Evolutionary conservation across 2,797 vertebrate species (phyloP), one percentile per base, ranked within the genome.

Genomic region (Rhabdomys pumilio): DNA sequence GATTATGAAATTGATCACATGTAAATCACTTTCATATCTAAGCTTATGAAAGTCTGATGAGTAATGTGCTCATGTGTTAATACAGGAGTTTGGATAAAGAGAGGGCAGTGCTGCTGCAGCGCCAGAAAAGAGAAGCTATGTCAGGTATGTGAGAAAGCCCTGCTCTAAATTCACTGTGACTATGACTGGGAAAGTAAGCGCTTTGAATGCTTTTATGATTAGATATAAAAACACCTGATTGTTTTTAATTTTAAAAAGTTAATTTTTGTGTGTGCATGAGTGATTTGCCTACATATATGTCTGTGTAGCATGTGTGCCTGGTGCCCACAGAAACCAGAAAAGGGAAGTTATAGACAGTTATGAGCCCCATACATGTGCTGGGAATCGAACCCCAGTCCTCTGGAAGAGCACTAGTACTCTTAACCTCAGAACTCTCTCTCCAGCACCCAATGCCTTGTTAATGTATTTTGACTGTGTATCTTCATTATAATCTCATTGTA

Each of bases 121-220:
- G 99, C 98, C 99, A 99, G 98, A 99, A 99, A 98, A 99, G 99
- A 98, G 99, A 99, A 98, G 99, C 99, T 98, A 99, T 99, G 99
- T 99, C 99, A 98, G 99, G 99, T 99, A 97, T 98, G 99, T 98
- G 90, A 96, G 95, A 93, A 81, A 31, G 50, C 94, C 69, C 20
- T 95, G 7, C n/a, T 57, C 4, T 94, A 72, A 84, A 63, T 92
- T 84, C 76, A 88, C 38, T 38, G 38, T 38, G 14, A 44, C 4
- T 95, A 24, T 87, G 57, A 84, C 53, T 72, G n/a, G 94, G 91
- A 89, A 53, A 83, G 20, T 90, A 90, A 92, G 19, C 86, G 55
- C 1, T 34, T 26, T 95, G 41, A 4, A 12, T 94, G n/a, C 83
- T 96, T 91, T 97, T 65, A 94, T 65, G 93, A 81, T 91, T 67